Conservation (phyloP, 1,140 invertebrate species). For the Planococcus citri region DNA sequence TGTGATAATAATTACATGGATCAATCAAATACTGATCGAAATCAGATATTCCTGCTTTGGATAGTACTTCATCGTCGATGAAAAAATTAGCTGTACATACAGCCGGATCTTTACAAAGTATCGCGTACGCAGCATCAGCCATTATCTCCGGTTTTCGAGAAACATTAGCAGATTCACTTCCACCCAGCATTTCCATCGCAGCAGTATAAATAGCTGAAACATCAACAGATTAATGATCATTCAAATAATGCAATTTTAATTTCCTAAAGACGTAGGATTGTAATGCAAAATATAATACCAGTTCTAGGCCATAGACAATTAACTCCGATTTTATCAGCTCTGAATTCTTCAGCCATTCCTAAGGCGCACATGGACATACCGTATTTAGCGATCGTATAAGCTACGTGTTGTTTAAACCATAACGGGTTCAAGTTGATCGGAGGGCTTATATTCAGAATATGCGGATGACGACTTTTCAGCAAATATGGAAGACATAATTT, state of each 20-base stretch:
- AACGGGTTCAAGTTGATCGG: conserved; percentile 77
- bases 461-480: conserved; percentile 77
- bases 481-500: conserved; percentile 85
- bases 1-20: conserved; percentile 42
- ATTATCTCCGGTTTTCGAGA: conserved; percentile 84
- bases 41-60: conserved; percentile 65
- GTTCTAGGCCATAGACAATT: conserved; percentile 96
- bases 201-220: conserved; percentile 79
- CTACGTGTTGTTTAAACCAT: conserved; percentile 86
- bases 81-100: conserved; percentile 79
- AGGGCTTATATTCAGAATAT: conserved; percentile 92
- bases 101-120: conserved; percentile 66
- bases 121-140: conserved; percentile 86
- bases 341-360: conserved; percentile 90
- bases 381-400: conserved; percentile 97
- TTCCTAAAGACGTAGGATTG: neutral
- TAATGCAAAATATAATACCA: conserved; percentile 38
- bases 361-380: conserved; percentile 98
- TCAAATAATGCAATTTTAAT: too few species aligned
- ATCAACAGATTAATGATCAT: too few species aligned
- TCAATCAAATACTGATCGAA: conserved; percentile 74
- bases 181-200: conserved; percentile 89
- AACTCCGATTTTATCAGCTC: conserved; percentile 69
- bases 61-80: conserved; percentile 86
- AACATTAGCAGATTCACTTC: conserved; percentile 39